Conservation (phyloP, 2,888 invertebrate genomes). For the Strigamia maritima region DNA sequence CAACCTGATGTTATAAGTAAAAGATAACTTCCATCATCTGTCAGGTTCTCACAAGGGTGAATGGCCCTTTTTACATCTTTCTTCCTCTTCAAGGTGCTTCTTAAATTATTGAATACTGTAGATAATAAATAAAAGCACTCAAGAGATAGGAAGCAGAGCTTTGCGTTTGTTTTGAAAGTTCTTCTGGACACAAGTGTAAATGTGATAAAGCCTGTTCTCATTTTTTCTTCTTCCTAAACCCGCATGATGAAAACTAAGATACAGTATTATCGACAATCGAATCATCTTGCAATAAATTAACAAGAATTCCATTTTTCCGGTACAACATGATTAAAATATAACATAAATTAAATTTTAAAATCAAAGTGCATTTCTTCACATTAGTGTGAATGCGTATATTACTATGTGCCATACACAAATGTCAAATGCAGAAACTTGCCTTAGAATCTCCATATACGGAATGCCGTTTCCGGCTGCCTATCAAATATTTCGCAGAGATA, state of each 20-base stretch:
- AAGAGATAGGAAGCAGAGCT: not conserved
- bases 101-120: not conserved
- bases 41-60: conserved; percentile 8
- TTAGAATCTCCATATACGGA: conserved; percentile 4
- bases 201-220: not conserved
- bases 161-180: conserved; percentile 11
- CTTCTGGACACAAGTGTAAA: conserved; percentile 8
- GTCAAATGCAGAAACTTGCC: not conserved
- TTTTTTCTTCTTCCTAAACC: not conserved
- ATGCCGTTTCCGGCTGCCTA: conserved; percentile 23
- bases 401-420: not conserved
- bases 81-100: not conserved
- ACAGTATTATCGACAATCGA: not conserved
- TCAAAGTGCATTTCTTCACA: not conserved
- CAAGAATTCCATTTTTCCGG: not conserved
- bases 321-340: not conserved
- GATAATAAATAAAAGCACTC: conserved; percentile 24
- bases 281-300: not conserved
- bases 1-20: not conserved
- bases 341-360: not conserved
- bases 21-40: conserved; percentile 25
- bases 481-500: conserved; percentile 27
- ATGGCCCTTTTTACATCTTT: not conserved
- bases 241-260: not conserved
- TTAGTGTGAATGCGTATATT: not conserved